Evolutionary conservation across 2,888 invertebrate genomes (phyloP).

Genomic region (Acronicta aceris): DNA sequence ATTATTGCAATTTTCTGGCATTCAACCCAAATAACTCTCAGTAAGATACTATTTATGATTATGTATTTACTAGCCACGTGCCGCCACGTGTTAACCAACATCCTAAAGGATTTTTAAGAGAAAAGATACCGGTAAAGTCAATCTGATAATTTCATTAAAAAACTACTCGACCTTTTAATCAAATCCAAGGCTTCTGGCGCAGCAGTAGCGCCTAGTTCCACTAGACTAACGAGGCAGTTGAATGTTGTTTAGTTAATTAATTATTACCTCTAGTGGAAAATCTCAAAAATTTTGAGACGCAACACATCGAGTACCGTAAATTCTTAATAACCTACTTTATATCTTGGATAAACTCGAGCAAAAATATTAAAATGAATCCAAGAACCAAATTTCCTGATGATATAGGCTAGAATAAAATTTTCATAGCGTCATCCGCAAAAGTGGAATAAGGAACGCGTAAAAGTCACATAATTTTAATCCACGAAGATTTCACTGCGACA

Average conservation of each 20-base stretch:
- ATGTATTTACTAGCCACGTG: no score
- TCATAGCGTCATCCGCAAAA: slow-evolving; percentile 33
- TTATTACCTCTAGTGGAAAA: neutral
- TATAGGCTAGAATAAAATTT: slow-evolving; percentile 41
- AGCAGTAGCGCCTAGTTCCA: no score
- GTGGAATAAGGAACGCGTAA: slow-evolving; percentile 57
- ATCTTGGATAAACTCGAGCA: neutral
- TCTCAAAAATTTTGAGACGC: neutral
- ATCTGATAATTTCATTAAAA: no score
- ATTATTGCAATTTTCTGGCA: neutral
- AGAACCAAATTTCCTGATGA: slow-evolving; percentile 11
- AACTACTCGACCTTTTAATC: no score
- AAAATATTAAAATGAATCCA: slow-evolving; percentile 5
- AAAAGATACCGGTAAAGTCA: no score
- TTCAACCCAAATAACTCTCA: no score
- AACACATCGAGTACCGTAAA: neutral
- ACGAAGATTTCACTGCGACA: slow-evolving; percentile 53
- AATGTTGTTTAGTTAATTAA: no score
- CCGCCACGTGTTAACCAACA: no score
- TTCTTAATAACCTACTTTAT: neutral
- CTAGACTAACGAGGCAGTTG: no score
- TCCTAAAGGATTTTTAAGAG: no score
- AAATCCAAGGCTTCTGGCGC: no score
- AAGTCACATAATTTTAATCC: slow-evolving; percentile 62
- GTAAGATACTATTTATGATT: no score